Evolutionary conservation across 2,113 vertebrate species (phyloP), one percentile per base, ranked within the genome.

Genomic region (Salvelinus sp.): DNA sequence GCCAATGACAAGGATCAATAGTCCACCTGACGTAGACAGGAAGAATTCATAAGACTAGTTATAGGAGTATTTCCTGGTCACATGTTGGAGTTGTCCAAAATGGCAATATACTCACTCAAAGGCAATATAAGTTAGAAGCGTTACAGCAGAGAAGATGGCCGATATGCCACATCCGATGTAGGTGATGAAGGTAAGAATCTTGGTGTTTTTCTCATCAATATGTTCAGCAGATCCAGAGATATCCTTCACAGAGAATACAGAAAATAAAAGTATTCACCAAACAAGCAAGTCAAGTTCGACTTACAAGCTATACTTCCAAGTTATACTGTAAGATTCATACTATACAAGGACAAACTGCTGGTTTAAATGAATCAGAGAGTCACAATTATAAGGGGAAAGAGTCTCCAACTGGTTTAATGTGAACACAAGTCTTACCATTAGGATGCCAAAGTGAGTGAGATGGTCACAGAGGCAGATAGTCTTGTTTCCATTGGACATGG

Each of bases 161-260:
- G 98, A 99, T 82, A 98, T 78, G 13, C 96, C 97, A 83, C 98
- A 99, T 70, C 98, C 97, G 20, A 99, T 91, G 83, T 98, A 97
- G 23, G 94, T 95, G 87, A 99, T 94, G 76, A 98, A 98, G 70
- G 97, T 99, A 70, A 99, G 94, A 22, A 94, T 88, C 84, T 82
- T 93, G 13, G 87, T 95, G 85, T 96, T 96, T 81, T 85, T 74
- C 3, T 77, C 2, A 66, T 96, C 93, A 0, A 96, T 92, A 67
- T 89, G 83, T 0, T 89, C 82, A 0, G 90, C 79, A 0, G 87
- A 84, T 79, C 94, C 90, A 64, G 95, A 95, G 54, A 99, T 91
- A 77, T 99, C 97, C 97, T 99, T 54, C 50, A 54, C 50, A 54
- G 67, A 76, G 38, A 7, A 23, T 10, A 47, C 13, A 68, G 0